Conservation (phyloP, 2,888 invertebrate species). For the Zeuzera pyrina region DNA sequence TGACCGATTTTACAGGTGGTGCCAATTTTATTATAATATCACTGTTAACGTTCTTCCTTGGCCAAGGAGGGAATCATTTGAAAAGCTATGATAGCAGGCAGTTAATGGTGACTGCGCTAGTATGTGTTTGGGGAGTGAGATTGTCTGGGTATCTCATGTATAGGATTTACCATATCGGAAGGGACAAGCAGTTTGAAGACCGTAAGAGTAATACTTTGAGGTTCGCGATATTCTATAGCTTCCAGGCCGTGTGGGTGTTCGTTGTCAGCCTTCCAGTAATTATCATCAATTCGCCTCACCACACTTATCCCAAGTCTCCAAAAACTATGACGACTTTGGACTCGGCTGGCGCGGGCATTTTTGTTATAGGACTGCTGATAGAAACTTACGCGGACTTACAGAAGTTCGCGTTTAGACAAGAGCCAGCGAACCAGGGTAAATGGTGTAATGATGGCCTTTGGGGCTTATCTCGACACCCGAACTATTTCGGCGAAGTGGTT, state of each 20-base stretch:
- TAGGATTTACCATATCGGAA: constrained; percentile 90
- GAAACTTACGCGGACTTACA: constrained; percentile 95
- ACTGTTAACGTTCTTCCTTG: constrained; percentile 88
- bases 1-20: constrained; percentile 95
- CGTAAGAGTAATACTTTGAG: constrained; percentile 87
- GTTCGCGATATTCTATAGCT: constrained; percentile 95
- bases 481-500: constrained; percentile 95
- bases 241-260: constrained; percentile 94
- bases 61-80: constrained; percentile 79
- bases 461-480: constrained; percentile 92
- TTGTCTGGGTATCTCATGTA: constrained; percentile 92
- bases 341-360: constrained; percentile 88
- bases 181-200: constrained; percentile 93
- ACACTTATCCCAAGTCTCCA: constrained; percentile 81
- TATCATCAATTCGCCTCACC: constrained; percentile 89
- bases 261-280: constrained; percentile 93
- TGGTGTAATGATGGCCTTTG: constrained; percentile 95
- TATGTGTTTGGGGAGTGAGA: constrained; percentile 90
- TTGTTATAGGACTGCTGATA: constrained; percentile 86
- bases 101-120: constrained; percentile 90
- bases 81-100: constrained; percentile 90
- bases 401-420: constrained; percentile 91
- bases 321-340: constrained; percentile 91
- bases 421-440: constrained; percentile 90
- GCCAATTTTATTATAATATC: constrained; percentile 94